A percentile compares a stretch with the other conserved stretches of the same genome.
phyloP scores from a whole-genome alignment of 1,140 invertebrate species.

The Vanessa tameamea region DNA sequence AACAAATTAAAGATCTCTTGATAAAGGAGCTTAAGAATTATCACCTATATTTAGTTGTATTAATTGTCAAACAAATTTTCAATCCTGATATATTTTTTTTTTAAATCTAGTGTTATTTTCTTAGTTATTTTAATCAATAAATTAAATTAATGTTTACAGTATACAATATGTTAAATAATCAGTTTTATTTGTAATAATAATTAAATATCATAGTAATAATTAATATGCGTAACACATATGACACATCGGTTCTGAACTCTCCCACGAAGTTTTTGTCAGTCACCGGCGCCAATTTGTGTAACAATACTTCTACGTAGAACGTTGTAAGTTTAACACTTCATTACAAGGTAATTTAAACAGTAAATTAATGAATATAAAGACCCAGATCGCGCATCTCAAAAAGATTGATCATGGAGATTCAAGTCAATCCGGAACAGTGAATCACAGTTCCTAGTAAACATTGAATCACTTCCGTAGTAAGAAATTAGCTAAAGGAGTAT shows the following conservation, averaged over 20 bases:
- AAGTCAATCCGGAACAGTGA: slow-evolving; percentile 66
- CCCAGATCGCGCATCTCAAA: slow-evolving; percentile 8
- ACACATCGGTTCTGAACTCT: slow-evolving; percentile 39
- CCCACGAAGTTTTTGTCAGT: slow-evolving; percentile 43
- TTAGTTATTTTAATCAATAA: no score
- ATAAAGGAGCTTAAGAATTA: no score
- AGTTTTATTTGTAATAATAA: no score
- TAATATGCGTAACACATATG: slow-evolving; percentile 18
- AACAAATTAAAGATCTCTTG: no score
- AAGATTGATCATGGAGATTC: slow-evolving; percentile 33
- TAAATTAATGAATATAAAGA: neutral
- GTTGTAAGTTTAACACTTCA: slow-evolving; percentile 5
- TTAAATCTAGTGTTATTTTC: no score
- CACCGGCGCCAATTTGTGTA: slow-evolving; percentile 34
- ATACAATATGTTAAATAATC: no score
- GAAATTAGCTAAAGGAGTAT: slow-evolving; percentile 9
- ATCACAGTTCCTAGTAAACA: slow-evolving; percentile 66
- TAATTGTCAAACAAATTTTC: no score
- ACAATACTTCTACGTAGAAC: slow-evolving; percentile 15
- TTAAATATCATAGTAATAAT: neutral
- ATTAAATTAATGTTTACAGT: no score
- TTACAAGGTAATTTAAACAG: slow-evolving; percentile 5
- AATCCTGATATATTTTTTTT: no score
- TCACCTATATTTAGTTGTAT: no score
- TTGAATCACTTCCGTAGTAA: slow-evolving; percentile 66